These are phyloP conservation scores for Aeoliscus strigatus DNA, from an alignment of 2,797 vertebrate species.

Conservation along the genomic window DNA sequence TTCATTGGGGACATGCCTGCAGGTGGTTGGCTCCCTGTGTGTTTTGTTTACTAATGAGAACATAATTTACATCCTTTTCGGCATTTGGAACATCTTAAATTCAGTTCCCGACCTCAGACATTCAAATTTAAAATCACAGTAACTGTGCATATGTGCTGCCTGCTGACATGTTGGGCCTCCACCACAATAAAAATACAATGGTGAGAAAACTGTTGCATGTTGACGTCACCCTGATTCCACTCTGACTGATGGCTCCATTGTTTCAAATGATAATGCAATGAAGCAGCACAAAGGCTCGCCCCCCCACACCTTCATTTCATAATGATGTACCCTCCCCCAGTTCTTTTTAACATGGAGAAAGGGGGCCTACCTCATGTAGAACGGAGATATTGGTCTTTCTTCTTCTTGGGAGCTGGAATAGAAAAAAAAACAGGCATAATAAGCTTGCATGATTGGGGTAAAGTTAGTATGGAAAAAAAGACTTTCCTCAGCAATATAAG, in stretches of 20 bases:
- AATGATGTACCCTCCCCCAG: slow-evolving; percentile 35
- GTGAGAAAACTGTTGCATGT: slow-evolving; percentile 44
- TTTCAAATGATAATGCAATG: slow-evolving; percentile 44
- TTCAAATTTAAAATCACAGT: too few species aligned
- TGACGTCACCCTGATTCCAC: slow-evolving; percentile 20
- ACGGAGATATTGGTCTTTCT: slow-evolving; percentile 87
- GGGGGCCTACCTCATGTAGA: slow-evolving; percentile 86
- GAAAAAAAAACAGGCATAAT: slow-evolving; percentile 46
- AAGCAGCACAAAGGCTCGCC: slow-evolving; percentile 30
- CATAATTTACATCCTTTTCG: too few species aligned
- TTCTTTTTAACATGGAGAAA: slow-evolving; percentile 7
- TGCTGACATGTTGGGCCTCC: too few species aligned
- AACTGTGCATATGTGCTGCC: too few species aligned
- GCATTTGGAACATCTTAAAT: too few species aligned
- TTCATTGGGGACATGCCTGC: too few species aligned
- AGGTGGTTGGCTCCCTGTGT: too few species aligned
- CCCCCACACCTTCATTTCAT: slow-evolving; percentile 38
- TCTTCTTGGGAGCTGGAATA: slow-evolving; percentile 83
- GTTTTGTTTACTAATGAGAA: too few species aligned
- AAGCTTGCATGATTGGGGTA: too few species aligned
- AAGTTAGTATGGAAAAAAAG: too few species aligned
- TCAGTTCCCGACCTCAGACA: too few species aligned
- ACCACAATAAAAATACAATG: slow-evolving; percentile 20
- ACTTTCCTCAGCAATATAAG: too few species aligned
- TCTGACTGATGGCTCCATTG: slow-evolving; percentile 43